Evolutionary conservation across 2,113 vertebrate genomes (phyloP).

Genomic region (Ophthalmolycus amberensis): DNA sequence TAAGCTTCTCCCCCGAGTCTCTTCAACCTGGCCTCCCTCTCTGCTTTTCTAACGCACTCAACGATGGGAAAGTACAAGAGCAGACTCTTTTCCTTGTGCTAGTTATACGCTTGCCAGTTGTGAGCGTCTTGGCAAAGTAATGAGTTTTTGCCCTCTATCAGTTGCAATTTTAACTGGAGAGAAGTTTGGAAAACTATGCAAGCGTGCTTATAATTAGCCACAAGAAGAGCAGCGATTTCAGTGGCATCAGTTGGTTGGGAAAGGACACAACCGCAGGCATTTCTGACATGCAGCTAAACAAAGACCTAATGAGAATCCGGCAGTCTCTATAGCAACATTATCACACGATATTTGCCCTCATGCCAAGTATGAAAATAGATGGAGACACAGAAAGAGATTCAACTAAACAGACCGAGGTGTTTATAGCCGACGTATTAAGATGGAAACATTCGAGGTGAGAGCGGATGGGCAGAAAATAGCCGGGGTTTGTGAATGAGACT

Average conservation of each 20-base stretch:
- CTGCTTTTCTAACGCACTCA: constrained; percentile 36
- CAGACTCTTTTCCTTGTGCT: constrained; percentile 5
- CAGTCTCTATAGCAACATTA: constrained; percentile 38
- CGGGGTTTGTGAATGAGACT: constrained; percentile 47
- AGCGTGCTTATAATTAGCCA: constrained; percentile 10
- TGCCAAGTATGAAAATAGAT: constrained; percentile 45
- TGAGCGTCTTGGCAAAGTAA: neutral
- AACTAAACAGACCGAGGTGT: constrained; percentile 11
- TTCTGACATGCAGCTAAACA: constrained; percentile 20
- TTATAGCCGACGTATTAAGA: constrained; percentile 30
- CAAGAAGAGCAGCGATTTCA: neutral
- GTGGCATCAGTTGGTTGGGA: neutral
- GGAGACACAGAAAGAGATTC: constrained; percentile 4
- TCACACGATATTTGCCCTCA: constrained; percentile 27
- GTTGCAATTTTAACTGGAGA: neutral
- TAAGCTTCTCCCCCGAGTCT: constrained; percentile 44
- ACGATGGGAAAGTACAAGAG: constrained; percentile 39
- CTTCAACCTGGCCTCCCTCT: constrained; percentile 36
- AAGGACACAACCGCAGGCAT: constrained; percentile 19
- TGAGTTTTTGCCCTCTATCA: neutral
- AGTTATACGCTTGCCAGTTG: neutral
- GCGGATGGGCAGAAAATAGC: constrained; percentile 14
- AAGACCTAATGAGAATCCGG: constrained; percentile 29
- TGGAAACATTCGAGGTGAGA: constrained; percentile 25
- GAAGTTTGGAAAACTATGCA: neutral